Conservation (phyloP, 2,797 vertebrate genomes). For the Todus mexicanus region DNA sequence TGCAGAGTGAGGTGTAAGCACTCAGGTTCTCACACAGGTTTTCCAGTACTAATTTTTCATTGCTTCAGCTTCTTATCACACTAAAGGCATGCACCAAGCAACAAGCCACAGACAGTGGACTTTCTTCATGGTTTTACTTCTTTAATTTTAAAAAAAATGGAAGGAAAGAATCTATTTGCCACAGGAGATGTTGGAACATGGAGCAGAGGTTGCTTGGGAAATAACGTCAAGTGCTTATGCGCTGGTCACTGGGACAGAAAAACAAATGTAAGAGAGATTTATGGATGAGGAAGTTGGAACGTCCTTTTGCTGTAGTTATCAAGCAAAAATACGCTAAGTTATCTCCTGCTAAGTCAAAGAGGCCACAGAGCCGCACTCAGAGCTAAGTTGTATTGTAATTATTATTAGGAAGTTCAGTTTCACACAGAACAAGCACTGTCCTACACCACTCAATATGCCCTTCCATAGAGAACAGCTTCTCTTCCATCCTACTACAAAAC, state of each 20-base stretch:
- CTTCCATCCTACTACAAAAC: neutral
- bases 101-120: neutral
- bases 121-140: neutral
- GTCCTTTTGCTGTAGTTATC: neutral
- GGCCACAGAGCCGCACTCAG: neutral
- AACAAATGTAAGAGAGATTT: neutral
- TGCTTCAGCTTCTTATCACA: neutral
- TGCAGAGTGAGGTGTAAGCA: neutral
- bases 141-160: neutral
- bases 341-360: neutral
- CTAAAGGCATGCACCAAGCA: neutral
- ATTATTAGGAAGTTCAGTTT: neutral
- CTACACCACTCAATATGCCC: neutral
- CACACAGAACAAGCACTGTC: neutral
- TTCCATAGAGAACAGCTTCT: neutral
- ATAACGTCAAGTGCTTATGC: neutral
- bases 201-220: neutral
- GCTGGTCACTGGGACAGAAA: neutral
- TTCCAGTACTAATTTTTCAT: neutral
- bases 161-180: neutral
- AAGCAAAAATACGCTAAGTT: neutral
- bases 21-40: neutral
- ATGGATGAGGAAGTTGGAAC: neutral
- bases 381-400: neutral
- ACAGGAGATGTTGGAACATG: neutral